Evolutionary conservation across 2,888 invertebrate genomes (phyloP), one percentile per base, ranked within the genome.

Genomic region (Chymomyza amoena): DNA sequence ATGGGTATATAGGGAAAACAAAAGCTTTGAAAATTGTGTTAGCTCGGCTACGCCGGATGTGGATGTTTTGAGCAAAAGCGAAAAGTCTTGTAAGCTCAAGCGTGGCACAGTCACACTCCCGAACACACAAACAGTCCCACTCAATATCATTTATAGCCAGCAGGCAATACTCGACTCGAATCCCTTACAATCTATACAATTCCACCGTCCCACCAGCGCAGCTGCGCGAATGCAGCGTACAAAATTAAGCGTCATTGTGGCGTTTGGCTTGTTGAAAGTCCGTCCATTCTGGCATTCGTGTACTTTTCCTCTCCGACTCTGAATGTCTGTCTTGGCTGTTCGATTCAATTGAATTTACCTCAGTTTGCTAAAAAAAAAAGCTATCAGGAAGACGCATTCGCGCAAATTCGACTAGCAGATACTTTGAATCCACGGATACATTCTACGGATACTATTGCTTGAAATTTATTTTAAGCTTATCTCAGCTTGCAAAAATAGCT

Each of bases 331-430:
- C 65, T 63, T 45, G 61, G 71, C 70, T 77, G 70, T 67, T 80
- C 70, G 69, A 72, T 72, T 87, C 85, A 87, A 84, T 84, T 87
- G 85, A 84, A 84, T 84, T 84, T 87, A 87, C 87, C 85, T 84
- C 77, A 79, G 74, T 77, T 81, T 77, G 76, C 72, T 71, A 25
- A 73, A 68, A 66, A 66, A 70, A 51, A 63, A 54, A 72, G 72
- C 69, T 61, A 63, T 62, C 32, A 60, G 45, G 64, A 68, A 51
- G 36, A n/a, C 57, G 64, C 32, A 18, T 10, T 20, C 13, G 2
- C 13, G 13, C 4, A 2, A 39, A 45, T 10, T 4, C 39, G 39
- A 45, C 39, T 45, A 45, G 39, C 0, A 45, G 39, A 13, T 45
- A 3, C 39, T 13, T 4, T 45, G 25, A 4, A 25, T 25, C 25